These are phyloP conservation scores for Ataeniobius toweri DNA, from an alignment of 2,797 vertebrate genomes.

Conservation along the genomic window DNA sequence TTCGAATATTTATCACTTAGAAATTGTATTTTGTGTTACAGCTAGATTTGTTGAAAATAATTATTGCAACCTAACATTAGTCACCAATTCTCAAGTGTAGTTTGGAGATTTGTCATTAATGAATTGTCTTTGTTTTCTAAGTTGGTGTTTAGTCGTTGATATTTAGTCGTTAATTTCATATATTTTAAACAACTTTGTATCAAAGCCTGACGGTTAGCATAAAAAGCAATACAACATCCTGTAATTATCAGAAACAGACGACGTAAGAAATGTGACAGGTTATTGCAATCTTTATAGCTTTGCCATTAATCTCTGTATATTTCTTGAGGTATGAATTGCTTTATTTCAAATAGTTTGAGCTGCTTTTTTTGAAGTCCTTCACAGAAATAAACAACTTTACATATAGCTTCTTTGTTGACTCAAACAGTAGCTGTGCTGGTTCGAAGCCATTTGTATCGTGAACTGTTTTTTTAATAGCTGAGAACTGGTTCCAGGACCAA, in stretches of 20 bases:
- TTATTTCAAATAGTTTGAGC: too few relatives aligned
- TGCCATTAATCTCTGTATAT: neutral
- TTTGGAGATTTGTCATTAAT: neutral
- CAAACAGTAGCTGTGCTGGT: neutral
- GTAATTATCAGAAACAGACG: slow-evolving; percentile 15
- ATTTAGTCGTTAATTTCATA: neutral
- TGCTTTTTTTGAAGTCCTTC: neutral
- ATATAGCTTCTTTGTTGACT: neutral
- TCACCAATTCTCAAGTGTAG: neutral
- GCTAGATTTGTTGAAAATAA: neutral
- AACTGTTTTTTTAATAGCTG: neutral
- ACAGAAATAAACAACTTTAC: neutral
- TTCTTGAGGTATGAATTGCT: neutral
- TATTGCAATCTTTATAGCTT: neutral
- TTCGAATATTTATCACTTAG: neutral
- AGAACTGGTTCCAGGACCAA: neutral
- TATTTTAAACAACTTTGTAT: slow-evolving; percentile 7
- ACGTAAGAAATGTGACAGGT: neutral
- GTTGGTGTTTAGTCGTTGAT: too few relatives aligned
- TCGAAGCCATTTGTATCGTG: neutral
- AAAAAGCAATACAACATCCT: slow-evolving; percentile 54
- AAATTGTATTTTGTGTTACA: neutral
- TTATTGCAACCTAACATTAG: neutral
- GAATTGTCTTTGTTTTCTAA: neutral
- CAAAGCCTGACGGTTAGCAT: slow-evolving; percentile 8